Base-by-base conservation (phyloP, 2,888 invertebrate genomes). In the Smittia sp. region DNA sequence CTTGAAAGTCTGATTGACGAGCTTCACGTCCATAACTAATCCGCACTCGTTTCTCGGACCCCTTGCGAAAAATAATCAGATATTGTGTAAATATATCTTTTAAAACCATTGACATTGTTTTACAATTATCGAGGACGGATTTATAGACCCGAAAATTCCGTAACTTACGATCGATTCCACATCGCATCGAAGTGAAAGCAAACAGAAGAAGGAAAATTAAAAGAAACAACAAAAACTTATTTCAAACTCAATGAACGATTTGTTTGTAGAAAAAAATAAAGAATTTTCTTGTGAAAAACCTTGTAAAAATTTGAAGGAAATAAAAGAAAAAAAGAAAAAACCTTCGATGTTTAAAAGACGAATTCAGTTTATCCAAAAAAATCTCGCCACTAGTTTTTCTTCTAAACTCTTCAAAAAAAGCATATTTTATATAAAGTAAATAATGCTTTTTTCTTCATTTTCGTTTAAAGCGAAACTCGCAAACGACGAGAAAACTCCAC, bases 401-500 rank as follows among this genome's bases (percentile, higher is more conserved):
- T n/a, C n/a, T n/a, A n/a, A n/a, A n/a, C n/a, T n/a, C n/a, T n/a
- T n/a, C n/a, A n/a, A n/a, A n/a, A n/a, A n/a, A n/a, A n/a, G n/a
- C n/a, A n/a, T n/a, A n/a, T n/a, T n/a, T n/a, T n/a, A n/a, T n/a
- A n/a, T n/a, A n/a, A n/a, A n/a, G n/a, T n/a, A n/a, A n/a, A n/a
- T n/a, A n/a, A n/a, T n/a, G n/a, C n/a, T n/a, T n/a, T n/a, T n/a
- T n/a, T n/a, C n/a, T n/a, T n/a, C n/a, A n/a, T n/a, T 46, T 46
- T 46, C 46, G 46, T 32, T 32, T 32, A 46, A 46, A 46, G 46
- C 11, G 46, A 46, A 46, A 32, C n/a, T 32, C 32, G 32, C 4
- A 32, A 46, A 46, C 13, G 46, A 46, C 22, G 58, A 58, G 58
- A 58, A 18, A 58, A 58, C 58, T 58, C 58, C 58, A 58, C 58